Percentiles rank a stretch among this genome's conserved stretches.
These are phyloP conservation scores for Heliconius congener DNA, from an alignment of 1,140 invertebrate species.

Conservation along the genomic window DNA sequence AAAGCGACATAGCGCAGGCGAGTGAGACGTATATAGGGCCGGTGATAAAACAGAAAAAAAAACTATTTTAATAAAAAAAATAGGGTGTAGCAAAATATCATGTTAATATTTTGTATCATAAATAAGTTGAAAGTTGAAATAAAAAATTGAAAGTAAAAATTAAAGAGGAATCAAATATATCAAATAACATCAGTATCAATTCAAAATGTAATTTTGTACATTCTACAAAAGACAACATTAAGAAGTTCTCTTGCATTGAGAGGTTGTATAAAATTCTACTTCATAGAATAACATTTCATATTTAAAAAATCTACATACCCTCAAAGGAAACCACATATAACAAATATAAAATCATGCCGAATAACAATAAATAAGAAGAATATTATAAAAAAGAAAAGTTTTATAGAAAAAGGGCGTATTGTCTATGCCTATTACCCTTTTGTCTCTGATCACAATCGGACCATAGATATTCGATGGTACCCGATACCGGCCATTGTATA, in stretches of 20 bases:
- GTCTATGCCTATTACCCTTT: constrained; percentile 38
- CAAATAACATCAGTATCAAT: neutral
- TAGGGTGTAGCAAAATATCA: neutral
- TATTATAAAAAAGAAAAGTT: constrained; percentile 11
- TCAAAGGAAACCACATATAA: neutral
- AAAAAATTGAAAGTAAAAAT: neutral
- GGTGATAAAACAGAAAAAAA: constrained; percentile 12
- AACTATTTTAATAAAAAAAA: neutral
- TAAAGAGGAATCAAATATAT: neutral
- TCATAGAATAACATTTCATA: neutral
- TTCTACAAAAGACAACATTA: constrained; percentile 3
- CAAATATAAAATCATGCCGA: constrained; percentile 16
- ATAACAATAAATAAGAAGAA: constrained; percentile 10
- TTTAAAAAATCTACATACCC: neutral
- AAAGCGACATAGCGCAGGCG: constrained; percentile 28
- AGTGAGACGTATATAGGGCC: constrained; percentile 38
- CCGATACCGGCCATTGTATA: constrained; percentile 41
- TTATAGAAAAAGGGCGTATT: constrained; percentile 17
- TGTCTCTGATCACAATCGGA: constrained; percentile 36
- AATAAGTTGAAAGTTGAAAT: neutral
- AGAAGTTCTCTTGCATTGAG: constrained; percentile 16
- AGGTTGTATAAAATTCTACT: constrained; percentile 16
- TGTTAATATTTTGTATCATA: neutral
- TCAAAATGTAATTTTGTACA: neutral
- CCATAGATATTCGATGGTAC: constrained; percentile 37